Conservation (phyloP, 2,113 vertebrate species). For the Oreotrochilus melanogaster region DNA sequence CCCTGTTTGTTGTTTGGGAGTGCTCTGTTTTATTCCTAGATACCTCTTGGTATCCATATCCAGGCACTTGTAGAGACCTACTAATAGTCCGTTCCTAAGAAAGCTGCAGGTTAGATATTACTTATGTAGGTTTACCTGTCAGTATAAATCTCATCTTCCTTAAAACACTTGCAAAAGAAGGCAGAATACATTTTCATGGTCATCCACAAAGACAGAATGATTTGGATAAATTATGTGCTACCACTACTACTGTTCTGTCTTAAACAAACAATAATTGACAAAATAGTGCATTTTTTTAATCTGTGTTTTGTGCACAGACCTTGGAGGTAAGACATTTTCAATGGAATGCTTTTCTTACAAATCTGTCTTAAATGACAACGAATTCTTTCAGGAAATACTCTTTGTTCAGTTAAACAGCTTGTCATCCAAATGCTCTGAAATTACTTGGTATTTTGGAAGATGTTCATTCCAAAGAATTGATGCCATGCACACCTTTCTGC, state of each 20-base stretch:
- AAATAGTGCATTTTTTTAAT: background rate
- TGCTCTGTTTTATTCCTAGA: background rate
- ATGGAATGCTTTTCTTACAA: background rate
- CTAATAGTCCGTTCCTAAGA: background rate
- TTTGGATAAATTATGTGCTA: background rate
- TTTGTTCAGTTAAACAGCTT: slow-evolving; percentile 11
- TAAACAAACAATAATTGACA: background rate
- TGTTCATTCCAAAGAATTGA: background rate
- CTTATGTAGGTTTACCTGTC: background rate
- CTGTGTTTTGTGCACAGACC: background rate
- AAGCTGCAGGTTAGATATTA: background rate
- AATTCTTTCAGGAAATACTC: slow-evolving; percentile 1
- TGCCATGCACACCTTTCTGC: background rate
- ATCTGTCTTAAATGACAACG: background rate
- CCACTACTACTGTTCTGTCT: background rate
- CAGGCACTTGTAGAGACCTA: background rate
- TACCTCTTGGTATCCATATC: background rate
- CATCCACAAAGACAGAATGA: background rate
- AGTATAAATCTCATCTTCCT: background rate
- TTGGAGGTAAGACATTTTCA: background rate
- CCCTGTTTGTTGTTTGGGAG: background rate
- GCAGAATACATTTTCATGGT: background rate
- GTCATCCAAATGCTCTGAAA: background rate
- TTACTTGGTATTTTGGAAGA: background rate
- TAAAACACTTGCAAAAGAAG: background rate